A percentile compares a stretch with the other conserved stretches of the same genome.
Conservation (phyloP, 2,797 vertebrate species). For the Phyllotis vaccarum region DNA sequence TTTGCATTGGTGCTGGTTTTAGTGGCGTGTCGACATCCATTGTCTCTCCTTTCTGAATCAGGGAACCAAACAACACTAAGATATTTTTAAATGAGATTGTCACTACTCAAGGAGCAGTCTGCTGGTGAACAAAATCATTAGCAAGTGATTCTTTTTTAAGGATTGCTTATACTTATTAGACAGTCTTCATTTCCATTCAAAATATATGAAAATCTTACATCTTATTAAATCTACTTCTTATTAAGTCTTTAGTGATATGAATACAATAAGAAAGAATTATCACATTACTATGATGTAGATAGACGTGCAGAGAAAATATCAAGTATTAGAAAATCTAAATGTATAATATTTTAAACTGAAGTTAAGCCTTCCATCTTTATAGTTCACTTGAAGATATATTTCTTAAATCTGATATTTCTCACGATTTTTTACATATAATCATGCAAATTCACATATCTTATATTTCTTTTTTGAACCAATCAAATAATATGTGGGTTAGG, state of each 20-base stretch:
- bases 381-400: slow-evolving; percentile 17
- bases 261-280: slow-evolving; percentile 62
- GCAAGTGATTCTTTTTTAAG: slow-evolving; percentile 30
- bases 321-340: slow-evolving; percentile 1
- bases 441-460: slow-evolving; percentile 62
- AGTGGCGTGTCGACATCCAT: background rate
- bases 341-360: slow-evolving; percentile 39
- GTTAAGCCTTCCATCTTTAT: background rate
- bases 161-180: slow-evolving; percentile 3
- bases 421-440: slow-evolving; percentile 34
- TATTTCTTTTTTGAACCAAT: slow-evolving; percentile 60
- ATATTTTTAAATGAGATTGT: slow-evolving; percentile 52
- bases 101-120: background rate
- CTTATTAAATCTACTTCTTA: background rate
- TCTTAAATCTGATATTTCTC: slow-evolving; percentile 57
- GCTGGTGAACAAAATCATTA: background rate
- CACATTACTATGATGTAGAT: slow-evolving; percentile 32
- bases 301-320: background rate
- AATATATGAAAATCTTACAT: background rate
- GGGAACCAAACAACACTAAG: slow-evolving; percentile 30
- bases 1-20: slow-evolving; percentile 30
- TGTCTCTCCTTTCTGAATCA: background rate
- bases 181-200: background rate
- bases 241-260: slow-evolving; percentile 10
- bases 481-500: slow-evolving; percentile 45